Conservation (phyloP, 2,888 invertebrate genomes). For the Eupithecia dodoneata region DNA sequence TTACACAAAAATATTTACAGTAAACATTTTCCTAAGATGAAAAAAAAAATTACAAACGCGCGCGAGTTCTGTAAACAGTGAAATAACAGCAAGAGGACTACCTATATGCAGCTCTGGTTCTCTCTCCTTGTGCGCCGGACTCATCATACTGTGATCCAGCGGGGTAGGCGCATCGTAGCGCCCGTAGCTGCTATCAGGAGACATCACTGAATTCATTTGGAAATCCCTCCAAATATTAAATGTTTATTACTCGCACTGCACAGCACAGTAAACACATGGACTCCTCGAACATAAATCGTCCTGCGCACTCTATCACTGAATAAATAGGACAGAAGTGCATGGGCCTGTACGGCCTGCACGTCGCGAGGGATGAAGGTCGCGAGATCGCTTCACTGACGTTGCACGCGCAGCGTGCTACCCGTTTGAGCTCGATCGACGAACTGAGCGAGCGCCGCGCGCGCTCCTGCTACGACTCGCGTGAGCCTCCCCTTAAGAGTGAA, state of each 20-base stretch:
- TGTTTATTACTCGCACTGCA: slow-evolving; percentile 73
- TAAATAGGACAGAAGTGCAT: slow-evolving; percentile 75
- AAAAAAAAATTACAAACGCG: background rate
- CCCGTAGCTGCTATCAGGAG: slow-evolving; percentile 87
- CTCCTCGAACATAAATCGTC: slow-evolving; percentile 58
- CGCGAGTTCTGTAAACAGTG: slow-evolving; percentile 2
- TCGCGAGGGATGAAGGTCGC: slow-evolving; percentile 81
- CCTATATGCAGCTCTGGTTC: slow-evolving; percentile 91
- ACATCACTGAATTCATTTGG: slow-evolving; percentile 83
- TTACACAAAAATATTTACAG: background rate
- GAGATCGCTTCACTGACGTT: slow-evolving; percentile 58
- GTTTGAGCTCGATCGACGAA: slow-evolving; percentile 85
- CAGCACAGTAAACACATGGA: slow-evolving; percentile 77
- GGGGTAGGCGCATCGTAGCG: slow-evolving; percentile 83
- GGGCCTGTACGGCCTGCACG: slow-evolving; percentile 65
- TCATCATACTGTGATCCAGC: slow-evolving; percentile 77
- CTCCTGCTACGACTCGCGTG: slow-evolving; percentile 72
- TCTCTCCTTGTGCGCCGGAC: slow-evolving; percentile 75
- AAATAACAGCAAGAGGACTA: slow-evolving; percentile 55
- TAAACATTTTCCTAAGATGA: background rate
- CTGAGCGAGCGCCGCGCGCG: slow-evolving; percentile 79
- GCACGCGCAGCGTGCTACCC: slow-evolving; percentile 79
- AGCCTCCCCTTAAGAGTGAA: slow-evolving; percentile 83
- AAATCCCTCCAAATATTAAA: slow-evolving; percentile 61
- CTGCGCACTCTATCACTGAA: slow-evolving; percentile 65